phyloP scores from a whole-genome alignment of 2,797 vertebrate species.

The Lerista edwardsae region DNA sequence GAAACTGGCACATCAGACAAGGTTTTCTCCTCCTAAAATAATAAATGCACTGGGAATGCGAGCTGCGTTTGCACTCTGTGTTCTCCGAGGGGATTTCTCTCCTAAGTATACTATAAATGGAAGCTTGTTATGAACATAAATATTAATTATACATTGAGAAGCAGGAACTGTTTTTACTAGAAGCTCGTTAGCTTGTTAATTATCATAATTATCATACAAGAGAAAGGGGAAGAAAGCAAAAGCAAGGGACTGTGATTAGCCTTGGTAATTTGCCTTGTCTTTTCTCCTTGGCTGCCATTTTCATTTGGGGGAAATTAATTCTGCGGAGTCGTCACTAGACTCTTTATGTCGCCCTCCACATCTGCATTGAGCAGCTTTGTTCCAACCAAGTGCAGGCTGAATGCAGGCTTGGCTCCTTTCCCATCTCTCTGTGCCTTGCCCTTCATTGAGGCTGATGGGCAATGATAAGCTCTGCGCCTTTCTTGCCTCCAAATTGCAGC shows the following conservation, averaged over 20 bases:
- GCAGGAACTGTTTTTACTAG: conserved; percentile 76
- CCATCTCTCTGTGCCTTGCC: conserved; percentile 46
- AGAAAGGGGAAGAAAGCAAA: conserved; percentile 67
- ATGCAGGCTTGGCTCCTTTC: conserved; percentile 65
- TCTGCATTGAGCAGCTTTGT: conserved; percentile 46
- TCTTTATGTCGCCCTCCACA: conserved; percentile 59
- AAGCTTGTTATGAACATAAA: conserved; percentile 75
- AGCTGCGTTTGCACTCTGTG: conserved; percentile 36
- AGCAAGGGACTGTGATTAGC: conserved; percentile 66
- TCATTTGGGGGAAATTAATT: conserved; percentile 68
- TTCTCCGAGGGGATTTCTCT: conserved; percentile 54
- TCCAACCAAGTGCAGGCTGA: conserved; percentile 61
- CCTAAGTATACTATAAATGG: conserved; percentile 62
- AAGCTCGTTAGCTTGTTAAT: conserved; percentile 75
- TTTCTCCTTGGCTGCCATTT: conserved; percentile 61
- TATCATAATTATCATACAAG: conserved; percentile 77
- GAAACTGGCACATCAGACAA: conserved; percentile 46
- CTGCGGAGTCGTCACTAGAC: conserved; percentile 67
- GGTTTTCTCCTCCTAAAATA: conserved; percentile 39
- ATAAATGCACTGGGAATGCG: conserved; percentile 34
- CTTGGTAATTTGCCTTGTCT: conserved; percentile 71
- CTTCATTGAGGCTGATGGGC: conserved; percentile 36
- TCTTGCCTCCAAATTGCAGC: conserved; percentile 25
- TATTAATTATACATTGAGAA: conserved; percentile 78
- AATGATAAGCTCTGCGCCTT: rapidly evolving